Evolutionary conservation across 2,888 invertebrate species (phyloP).

Genomic region (Pyrgus malvae): DNA sequence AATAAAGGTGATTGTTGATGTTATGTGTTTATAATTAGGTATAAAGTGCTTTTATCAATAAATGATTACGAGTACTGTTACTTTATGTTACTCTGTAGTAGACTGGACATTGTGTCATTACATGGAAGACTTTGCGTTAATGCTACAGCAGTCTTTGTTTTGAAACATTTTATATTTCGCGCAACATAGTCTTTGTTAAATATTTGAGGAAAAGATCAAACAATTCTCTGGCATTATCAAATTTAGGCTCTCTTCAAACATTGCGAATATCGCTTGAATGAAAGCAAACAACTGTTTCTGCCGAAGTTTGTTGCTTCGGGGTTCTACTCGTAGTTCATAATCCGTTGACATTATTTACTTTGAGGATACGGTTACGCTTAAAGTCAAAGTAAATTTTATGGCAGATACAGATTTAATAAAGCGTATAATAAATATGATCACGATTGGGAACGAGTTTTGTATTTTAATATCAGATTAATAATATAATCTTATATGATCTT

Average conservation of each 20-base stretch:
- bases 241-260: background rate
- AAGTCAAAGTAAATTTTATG: too few species aligned
- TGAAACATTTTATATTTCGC: constrained; percentile 12
- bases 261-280: background rate
- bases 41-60: constrained; percentile 1
- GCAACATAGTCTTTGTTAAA: constrained; percentile 7
- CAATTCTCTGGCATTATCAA: background rate
- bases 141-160: constrained; percentile 10
- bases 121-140: constrained; percentile 14
- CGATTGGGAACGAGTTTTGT: too few species aligned
- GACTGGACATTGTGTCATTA: background rate
- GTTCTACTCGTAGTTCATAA: background rate
- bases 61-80: background rate
- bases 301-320: background rate
- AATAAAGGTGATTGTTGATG: constrained; percentile 42
- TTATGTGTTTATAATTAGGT: constrained; percentile 10
- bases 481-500: too few species aligned
- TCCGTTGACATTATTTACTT: background rate
- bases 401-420: too few species aligned
- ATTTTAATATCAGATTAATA: too few species aligned
- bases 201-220: background rate
- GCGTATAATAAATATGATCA: too few species aligned
- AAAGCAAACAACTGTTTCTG: background rate
- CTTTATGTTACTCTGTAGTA: background rate
- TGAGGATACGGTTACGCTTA: too few species aligned